Percentiles rank a stretch among this genome's conserved stretches.
Evolutionary conservation across 2,113 vertebrate species (phyloP).

Genomic region (Pantherophis guttatus): DNA sequence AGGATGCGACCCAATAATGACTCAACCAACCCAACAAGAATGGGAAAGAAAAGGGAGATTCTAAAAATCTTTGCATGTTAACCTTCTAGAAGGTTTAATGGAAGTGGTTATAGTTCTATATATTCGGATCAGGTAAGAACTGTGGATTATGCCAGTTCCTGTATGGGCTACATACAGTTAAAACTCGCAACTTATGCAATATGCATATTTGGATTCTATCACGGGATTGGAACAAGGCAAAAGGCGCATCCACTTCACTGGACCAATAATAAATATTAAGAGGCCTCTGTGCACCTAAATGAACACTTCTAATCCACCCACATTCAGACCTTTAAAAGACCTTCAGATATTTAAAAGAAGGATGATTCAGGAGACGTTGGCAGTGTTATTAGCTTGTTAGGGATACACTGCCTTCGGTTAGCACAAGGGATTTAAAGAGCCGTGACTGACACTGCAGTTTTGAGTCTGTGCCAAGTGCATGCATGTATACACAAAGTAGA

Average conservation of each 20-base stretch:
- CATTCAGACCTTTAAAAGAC: background rate
- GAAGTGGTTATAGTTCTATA: background rate
- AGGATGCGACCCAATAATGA: background rate
- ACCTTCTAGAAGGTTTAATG: background rate
- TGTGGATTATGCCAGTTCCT: background rate
- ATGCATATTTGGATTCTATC: background rate
- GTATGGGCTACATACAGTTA: background rate
- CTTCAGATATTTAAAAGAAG: too few relatives aligned
- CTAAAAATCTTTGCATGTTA: background rate
- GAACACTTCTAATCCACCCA: background rate
- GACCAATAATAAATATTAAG: background rate
- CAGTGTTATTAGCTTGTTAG: background rate
- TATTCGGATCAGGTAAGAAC: background rate
- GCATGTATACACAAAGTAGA: background rate
- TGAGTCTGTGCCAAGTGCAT: background rate
- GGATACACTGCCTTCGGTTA: background rate
- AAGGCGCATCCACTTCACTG: background rate
- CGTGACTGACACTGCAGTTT: background rate
- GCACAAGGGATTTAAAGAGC: background rate
- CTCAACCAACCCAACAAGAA: background rate
- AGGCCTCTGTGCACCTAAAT: rapidly evolving
- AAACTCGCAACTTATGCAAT: background rate
- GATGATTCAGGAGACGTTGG: background rate
- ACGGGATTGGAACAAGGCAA: background rate
- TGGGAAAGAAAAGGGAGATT: background rate